Percentiles rank a stretch among this genome's conserved stretches.
phyloP scores from a whole-genome alignment of 1,140 invertebrate species.

The Brachionus rotundiformis region DNA sequence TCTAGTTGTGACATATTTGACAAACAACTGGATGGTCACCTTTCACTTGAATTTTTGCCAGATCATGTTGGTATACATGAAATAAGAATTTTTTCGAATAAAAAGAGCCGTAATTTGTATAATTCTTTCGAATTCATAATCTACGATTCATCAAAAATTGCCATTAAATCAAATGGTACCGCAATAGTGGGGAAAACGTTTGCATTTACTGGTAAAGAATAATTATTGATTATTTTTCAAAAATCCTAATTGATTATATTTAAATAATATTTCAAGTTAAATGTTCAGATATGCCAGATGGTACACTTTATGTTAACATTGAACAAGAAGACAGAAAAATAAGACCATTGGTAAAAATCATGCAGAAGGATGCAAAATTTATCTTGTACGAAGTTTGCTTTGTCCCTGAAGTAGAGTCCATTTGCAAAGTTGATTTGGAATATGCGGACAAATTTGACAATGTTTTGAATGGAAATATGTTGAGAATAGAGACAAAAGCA shows the following conservation, averaged over 20 bases:
- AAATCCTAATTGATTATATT: background rate
- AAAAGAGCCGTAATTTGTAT: background rate
- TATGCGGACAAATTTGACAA: background rate
- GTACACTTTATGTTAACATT: background rate
- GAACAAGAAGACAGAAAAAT: constrained; percentile 34
- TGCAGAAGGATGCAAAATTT: background rate
- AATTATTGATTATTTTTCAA: too few species aligned
- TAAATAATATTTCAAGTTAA: background rate
- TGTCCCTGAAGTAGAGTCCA: constrained; percentile 15
- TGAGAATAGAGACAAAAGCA: background rate
- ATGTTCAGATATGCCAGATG: background rate
- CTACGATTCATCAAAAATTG: constrained; percentile 7
- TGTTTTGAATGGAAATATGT: constrained; percentile 12
- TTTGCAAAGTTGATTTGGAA: constrained; percentile 12
- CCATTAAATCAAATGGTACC: background rate
- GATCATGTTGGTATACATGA: background rate
- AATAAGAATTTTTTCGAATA: constrained; percentile 14
- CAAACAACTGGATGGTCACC: background rate
- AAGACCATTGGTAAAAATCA: background rate
- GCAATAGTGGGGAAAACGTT: background rate
- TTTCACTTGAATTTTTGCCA: background rate
- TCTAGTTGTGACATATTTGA: constrained; percentile 2
- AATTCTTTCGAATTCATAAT: constrained; percentile 27
- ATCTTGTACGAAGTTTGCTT: background rate
- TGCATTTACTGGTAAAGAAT: constrained; percentile 11